phyloP scores from a whole-genome alignment of 2,113 vertebrate species.

The Atherinomorus stipes region DNA sequence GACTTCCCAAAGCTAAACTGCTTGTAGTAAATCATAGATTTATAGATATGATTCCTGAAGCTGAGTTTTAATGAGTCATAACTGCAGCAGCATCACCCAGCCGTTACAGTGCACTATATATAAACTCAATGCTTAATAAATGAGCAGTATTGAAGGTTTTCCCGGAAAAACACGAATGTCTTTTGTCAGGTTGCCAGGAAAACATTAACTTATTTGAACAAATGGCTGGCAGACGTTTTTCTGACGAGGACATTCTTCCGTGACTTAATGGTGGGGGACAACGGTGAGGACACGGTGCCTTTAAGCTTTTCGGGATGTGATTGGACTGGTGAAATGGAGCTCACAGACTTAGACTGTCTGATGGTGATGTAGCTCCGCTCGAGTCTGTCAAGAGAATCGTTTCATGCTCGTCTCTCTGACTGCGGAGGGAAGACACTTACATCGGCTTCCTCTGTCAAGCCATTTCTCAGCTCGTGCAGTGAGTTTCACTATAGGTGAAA shows the following conservation, averaged over 20 bases:
- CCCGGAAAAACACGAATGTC: neutral
- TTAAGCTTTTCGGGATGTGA: constrained; percentile 37
- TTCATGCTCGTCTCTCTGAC: constrained; percentile 53
- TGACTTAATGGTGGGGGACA: neutral
- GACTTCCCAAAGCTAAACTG: too few relatives aligned
- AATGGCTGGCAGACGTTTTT: neutral
- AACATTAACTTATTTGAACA: constrained; percentile 24
- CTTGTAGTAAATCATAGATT: too few relatives aligned
- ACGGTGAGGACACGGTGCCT: constrained; percentile 7
- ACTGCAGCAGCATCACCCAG: too few relatives aligned
- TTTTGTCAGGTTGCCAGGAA: constrained; percentile 8
- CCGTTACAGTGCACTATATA: too few relatives aligned
- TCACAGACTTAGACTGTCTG: constrained; percentile 27
- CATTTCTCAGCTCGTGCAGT: constrained; percentile 49
- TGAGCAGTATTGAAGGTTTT: neutral
- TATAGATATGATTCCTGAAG: too few relatives aligned
- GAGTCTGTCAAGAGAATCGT: constrained; percentile 55
- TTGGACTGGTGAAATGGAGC: constrained; percentile 47
- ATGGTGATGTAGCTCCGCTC: constrained; percentile 37
- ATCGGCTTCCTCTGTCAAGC: constrained; percentile 27
- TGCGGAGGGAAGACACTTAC: constrained; percentile 42
- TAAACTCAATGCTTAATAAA: neutral
- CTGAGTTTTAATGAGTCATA: too few relatives aligned
- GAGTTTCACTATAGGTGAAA: constrained; percentile 44
- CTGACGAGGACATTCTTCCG: neutral